These are phyloP conservation scores for Limanda limanda DNA, from an alignment of 2,113 vertebrate genomes.

Conservation along the genomic window DNA sequence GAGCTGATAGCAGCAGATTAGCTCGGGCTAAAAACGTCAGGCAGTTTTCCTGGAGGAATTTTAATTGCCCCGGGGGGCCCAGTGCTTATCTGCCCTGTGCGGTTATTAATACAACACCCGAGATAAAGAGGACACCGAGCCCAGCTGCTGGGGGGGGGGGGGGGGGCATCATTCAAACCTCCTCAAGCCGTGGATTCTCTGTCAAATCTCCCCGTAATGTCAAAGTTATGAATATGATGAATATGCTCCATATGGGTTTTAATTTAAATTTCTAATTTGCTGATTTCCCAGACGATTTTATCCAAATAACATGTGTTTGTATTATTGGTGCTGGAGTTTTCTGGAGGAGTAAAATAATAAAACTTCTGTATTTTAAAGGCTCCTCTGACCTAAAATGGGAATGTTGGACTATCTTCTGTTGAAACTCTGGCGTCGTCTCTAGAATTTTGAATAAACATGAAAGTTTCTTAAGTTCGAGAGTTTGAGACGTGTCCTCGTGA, in stretches of 20 bases:
- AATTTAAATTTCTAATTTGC: too few species aligned
- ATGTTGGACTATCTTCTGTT: neutral
- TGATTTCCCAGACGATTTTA: too few species aligned
- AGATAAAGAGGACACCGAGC: conserved; percentile 66
- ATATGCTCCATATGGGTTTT: too few species aligned
- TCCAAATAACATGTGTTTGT: too few species aligned
- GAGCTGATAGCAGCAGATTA: conserved; percentile 78
- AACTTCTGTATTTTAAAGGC: neutral
- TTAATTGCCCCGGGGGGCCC: conserved; percentile 77
- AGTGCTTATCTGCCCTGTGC: conserved; percentile 74
- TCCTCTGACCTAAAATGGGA: neutral
- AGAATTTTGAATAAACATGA: neutral
- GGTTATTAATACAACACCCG: conserved; percentile 79
- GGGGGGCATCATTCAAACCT: neutral
- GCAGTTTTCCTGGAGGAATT: conserved; percentile 79
- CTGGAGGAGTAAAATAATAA: too few species aligned
- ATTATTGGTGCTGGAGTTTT: too few species aligned
- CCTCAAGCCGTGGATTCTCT: neutral
- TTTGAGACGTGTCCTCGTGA: neutral
- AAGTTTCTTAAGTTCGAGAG: neutral
- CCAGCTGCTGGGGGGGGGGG: neutral
- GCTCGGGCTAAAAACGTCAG: conserved; percentile 74
- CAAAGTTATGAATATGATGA: too few species aligned
- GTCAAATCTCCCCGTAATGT: too few species aligned
- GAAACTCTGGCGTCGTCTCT: neutral